These are phyloP conservation scores for Callimorpha dominula DNA, from an alignment of 2,888 invertebrate genomes.

Conservation along the genomic window DNA sequence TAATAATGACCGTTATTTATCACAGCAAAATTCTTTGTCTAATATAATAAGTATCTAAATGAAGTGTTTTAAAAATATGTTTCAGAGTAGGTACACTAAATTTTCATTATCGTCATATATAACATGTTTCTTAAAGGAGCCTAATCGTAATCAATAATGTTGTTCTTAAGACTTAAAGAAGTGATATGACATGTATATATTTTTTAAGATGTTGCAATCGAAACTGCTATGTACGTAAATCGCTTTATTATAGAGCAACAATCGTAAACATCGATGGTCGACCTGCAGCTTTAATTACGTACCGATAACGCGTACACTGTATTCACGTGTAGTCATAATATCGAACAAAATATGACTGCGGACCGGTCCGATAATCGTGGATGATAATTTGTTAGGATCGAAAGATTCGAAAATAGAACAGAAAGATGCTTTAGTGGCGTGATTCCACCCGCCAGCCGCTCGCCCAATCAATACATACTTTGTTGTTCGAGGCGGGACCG, in stretches of 20 bases:
- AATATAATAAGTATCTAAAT: constrained; percentile 32
- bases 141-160: constrained; percentile 43
- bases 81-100: constrained; percentile 27
- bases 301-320: constrained; percentile 42
- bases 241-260: constrained; percentile 48
- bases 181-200: constrained; percentile 20
- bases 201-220: constrained; percentile 9
- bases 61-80: constrained; percentile 27
- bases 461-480: constrained; percentile 75
- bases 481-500: constrained; percentile 64
- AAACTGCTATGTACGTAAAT: constrained; percentile 43
- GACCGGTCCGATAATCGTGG: constrained; percentile 59
- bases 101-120: constrained; percentile 47
- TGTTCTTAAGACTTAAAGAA: constrained; percentile 24
- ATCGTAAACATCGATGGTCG: constrained; percentile 34
- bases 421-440: constrained; percentile 49
- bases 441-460: constrained; percentile 57
- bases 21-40: constrained; percentile 26
- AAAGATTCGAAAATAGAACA: constrained; percentile 71
- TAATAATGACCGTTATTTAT: constrained; percentile 42
- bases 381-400: constrained; percentile 64
- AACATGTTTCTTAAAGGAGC: constrained; percentile 47
- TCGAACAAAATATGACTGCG: constrained; percentile 55
- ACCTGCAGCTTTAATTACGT: constrained; percentile 45
- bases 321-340: constrained; percentile 45